A percentile compares a stretch with the other conserved stretches of the same genome.
phyloP scores from a whole-genome alignment of 2,797 vertebrate genomes.

The Sphenopsis melanotis region DNA sequence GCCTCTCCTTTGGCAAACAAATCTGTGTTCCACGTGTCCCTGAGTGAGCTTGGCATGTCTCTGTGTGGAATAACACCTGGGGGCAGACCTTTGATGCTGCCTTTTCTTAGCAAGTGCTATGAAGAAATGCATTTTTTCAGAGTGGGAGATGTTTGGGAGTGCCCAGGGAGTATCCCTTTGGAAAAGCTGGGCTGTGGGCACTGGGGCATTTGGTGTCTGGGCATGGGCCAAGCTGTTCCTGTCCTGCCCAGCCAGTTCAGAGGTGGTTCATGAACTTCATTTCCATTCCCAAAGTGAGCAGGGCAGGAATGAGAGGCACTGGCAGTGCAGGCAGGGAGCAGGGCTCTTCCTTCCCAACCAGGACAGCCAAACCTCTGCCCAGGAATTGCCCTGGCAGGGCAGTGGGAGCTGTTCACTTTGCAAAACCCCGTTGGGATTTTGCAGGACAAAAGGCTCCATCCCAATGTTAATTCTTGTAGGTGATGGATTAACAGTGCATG shows the following conservation, averaged over 20 bases:
- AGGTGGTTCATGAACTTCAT: background rate
- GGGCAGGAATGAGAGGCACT: background rate
- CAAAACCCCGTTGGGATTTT: background rate
- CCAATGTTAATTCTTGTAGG: background rate
- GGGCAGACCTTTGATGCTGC: background rate
- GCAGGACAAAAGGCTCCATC: background rate
- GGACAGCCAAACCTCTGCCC: background rate
- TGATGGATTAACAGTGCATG: background rate
- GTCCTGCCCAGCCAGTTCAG: background rate
- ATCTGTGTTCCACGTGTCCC: accelerated
- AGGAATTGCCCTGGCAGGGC: background rate
- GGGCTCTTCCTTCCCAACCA: background rate
- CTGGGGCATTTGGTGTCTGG: background rate
- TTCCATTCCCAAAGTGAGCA: background rate
- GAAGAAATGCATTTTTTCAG: background rate
- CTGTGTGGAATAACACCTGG: background rate
- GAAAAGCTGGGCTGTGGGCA: background rate
- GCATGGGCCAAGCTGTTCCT: background rate
- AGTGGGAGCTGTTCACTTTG: background rate
- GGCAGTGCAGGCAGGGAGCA: accelerated
- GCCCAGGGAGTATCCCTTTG: background rate
- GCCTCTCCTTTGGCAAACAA: background rate
- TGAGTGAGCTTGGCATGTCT: background rate
- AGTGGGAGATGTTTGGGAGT: background rate
- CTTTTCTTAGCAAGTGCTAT: background rate